Base-by-base conservation (phyloP, 2,797 vertebrate species). In the Tenualosa ilisha region DNA sequence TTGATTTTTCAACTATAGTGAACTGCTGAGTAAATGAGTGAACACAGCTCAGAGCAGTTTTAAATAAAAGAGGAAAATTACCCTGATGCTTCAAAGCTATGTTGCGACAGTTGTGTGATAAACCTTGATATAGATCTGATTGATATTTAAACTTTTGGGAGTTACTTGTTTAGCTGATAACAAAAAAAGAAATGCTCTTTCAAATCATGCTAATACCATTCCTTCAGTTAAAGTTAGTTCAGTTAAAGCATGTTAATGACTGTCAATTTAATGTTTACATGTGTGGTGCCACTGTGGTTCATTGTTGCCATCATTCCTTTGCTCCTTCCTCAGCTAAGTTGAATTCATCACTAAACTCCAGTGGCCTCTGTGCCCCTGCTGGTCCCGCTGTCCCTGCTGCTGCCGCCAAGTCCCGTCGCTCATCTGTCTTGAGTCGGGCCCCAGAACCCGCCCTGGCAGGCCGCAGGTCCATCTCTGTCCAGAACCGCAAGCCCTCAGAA, bases 301-400 rank as follows among this genome's bases (percentile, higher is more conserved):
- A 79, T 79, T 46, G 72, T 79, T 43, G 37, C 68, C 43, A 37
- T 2, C 26, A 31, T 75, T 75, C 15, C 3, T 46, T 6, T 43
- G 13, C 20, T 86, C 20, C 88, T 63, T 68, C 72, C 82, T 43
- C 90, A 96, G 95, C 92, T 81, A 95, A 95, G 91, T 81, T 85
- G 13, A 95, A 93, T 89, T 89, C 93, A 0, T 93, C 92, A 56
- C 75, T 94, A 53, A 95, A 93, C 87, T 50, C 83, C 75, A 89
- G 89, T 63, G 49, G 85, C 85, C 86, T 91, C 43, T 84, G 81
- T 84, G 81, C 91, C 86, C 86, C 91, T 40, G 83, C 89, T 86
- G 85, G 90, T 53, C 79, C 91, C 6, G 86, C 83, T 22, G 54
- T 49, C 46, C 4, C 54, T 56, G 54, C 54, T 5, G 11, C 53